Base-by-base conservation (phyloP, 2,797 vertebrate species). In the Epinephelus malabaricus region DNA sequence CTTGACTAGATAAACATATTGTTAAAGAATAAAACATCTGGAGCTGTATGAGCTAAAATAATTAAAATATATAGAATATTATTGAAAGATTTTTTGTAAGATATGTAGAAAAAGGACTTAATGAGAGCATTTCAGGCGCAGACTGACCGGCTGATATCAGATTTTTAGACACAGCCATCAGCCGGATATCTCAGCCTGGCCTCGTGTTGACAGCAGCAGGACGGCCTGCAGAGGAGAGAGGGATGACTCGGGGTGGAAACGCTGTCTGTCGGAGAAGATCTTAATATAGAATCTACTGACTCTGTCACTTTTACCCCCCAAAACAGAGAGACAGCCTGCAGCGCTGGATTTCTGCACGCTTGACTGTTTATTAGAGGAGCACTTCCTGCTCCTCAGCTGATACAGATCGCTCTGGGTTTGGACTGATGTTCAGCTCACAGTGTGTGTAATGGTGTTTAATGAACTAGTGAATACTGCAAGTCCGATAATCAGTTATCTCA, bases 221-320 rank as follows among this genome's bases (percentile, higher is more conserved):
- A 86, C 25, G 75, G 77, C 69, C 85, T 88, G 81, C 78, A 74
- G 82, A 86, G 61, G 73, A 78, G 71, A 53, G 73, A 58, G 60
- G 79, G 76, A 78, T 80, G 76, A 80, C 82, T 87, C 38, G 46
- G 64, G 78, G 53, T 49, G 19, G 73, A 80, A 76, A 76, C 73
- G 23, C 56, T 76, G 76, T 54, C 81, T 81, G 86, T 79, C 38
- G 69, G 82, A 82, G 46, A 73, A 76, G 77, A 79, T 79, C 89
- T 88, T 88, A 87, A 89, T 83, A 89, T 89, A 90, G 87, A 92
- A 89, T 81, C 71, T 69, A 80, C 81, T 86, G 88, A 90, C 86
- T 87, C 83, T 80, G 79, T 82, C 81, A 69, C 82, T 82, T 78
- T 78, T 17, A 66, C 4, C 46, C 63, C 59, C 76, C 19, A 53